Evolutionary conservation across 2,797 vertebrate genomes (phyloP), one percentile per base, ranked within the genome.

Genomic region (Acipenser ruthenus): DNA sequence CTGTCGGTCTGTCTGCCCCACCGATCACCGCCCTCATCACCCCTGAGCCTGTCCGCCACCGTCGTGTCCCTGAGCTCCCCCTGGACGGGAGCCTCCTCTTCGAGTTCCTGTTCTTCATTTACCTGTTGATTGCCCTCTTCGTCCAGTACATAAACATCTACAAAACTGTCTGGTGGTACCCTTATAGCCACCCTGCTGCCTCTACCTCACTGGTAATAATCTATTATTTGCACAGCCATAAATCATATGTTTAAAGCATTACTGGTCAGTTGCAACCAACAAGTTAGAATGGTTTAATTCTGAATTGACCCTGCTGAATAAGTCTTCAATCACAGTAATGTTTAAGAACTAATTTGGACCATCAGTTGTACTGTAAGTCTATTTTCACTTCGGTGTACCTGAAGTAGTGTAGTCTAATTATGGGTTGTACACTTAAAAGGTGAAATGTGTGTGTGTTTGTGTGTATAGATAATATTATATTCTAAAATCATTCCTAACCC

Each of bases 111-210:
- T 96, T 99, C 79, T 98, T 99, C 79, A 90, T 97, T 53, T 99
- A 99, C 76, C 78, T 99, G 72, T 83, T 98, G 83, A 93, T 99
- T 82, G 95, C 96, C 49, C 89, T 99, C 70, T 97, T 98, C 72
- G 95, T 97, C 80, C 97, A 99, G 75, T 98, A 99, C 78, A 96
- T 99, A 70, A 99, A 99, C 87, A 98, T 99, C 78, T 99, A 99
- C 87, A 94, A 96, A 87, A 97, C 96, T 0, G 95, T 99, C 71
- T 99, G 97, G 97, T 99, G 97, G 96, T 97, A 97, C 74, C 95
- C 97, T 0, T 95, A 97, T 76, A 97, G 89, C 82, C 93, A 97
- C 72, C 95, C 95, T 53, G 91, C 96, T 70, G 95, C 95, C 76
- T 96, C 94, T 86, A 96, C 96, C 73, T 97, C 95, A 2, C 82